phyloP scores from a whole-genome alignment of 2,888 invertebrate genomes.

The Lordiphosa andalusiaca region DNA sequence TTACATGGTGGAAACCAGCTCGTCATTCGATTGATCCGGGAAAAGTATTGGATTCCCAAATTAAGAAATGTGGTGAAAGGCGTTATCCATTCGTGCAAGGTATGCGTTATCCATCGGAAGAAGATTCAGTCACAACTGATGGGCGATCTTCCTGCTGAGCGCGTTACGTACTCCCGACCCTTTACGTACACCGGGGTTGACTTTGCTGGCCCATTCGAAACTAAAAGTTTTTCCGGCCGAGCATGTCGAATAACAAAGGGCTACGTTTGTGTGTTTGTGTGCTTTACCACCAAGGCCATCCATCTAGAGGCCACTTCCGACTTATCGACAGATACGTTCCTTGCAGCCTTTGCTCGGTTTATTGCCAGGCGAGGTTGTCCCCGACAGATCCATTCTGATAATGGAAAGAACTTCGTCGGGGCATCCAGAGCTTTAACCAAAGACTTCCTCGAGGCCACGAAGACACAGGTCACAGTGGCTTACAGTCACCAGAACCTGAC shows the following conservation, averaged over 20 bases:
- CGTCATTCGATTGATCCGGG: background rate
- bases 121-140: background rate
- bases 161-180: no score
- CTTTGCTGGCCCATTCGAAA: no score
- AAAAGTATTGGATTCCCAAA: constrained; percentile 1
- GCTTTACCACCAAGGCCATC: background rate
- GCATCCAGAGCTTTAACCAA: no score
- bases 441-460: no score
- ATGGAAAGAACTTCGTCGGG: no score
- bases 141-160: no score
- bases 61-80: constrained; percentile 1
- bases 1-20: constrained; percentile 1
- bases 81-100: background rate
- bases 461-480: no score
- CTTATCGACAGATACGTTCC: constrained; percentile 1
- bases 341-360: constrained; percentile 1
- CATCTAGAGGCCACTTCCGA: background rate
- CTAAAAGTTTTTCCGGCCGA: no score
- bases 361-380: constrained; percentile 3
- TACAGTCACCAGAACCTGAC: no score
- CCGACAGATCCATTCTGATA: background rate
- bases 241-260: no score
- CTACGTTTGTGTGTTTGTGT: no score
- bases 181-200: no score
- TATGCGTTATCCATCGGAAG: background rate